phyloP scores from a whole-genome alignment of 2,797 vertebrate species.

The Arctocebus calabarensis region DNA sequence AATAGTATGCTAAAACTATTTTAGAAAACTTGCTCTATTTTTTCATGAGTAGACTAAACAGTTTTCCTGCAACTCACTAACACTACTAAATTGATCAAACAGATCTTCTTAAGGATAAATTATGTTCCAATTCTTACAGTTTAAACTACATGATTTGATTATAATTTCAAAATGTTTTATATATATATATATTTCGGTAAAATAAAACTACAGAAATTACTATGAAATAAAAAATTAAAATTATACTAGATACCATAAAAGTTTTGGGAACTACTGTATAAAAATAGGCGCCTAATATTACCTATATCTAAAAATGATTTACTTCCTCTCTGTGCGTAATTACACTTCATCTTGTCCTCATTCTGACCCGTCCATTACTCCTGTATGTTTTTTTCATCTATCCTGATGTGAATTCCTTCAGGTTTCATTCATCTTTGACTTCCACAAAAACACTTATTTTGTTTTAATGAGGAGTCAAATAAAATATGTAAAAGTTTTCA shows the following conservation, averaged over 20 bases:
- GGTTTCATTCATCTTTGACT: not conserved
- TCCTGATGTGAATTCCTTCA: not conserved
- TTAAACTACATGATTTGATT: constrained; percentile 11
- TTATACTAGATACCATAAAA: not conserved
- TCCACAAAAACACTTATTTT: constrained; percentile 20
- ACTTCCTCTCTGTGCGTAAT: not conserved
- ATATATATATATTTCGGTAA: not conserved
- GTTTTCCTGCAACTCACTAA: constrained; percentile 17
- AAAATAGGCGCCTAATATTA: constrained; percentile 19
- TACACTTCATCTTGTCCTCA: not conserved
- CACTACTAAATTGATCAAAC: not conserved
- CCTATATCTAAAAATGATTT: not conserved
- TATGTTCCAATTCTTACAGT: constrained; percentile 1
- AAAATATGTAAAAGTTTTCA: not conserved
- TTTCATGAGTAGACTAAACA: not conserved
- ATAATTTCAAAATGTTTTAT: not conserved
- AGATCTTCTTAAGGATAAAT: constrained; percentile 34
- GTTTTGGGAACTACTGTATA: constrained; percentile 5
- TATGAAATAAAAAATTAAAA: constrained; percentile 21
- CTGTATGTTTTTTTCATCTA: not conserved
- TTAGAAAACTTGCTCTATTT: constrained; percentile 44
- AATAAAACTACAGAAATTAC: not conserved
- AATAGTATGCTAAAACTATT: not conserved
- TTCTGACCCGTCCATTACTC: not conserved
- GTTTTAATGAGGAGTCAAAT: constrained; percentile 21